Conservation (phyloP, 2,113 vertebrate species). For the Myrmecophaga tridactyla region DNA sequence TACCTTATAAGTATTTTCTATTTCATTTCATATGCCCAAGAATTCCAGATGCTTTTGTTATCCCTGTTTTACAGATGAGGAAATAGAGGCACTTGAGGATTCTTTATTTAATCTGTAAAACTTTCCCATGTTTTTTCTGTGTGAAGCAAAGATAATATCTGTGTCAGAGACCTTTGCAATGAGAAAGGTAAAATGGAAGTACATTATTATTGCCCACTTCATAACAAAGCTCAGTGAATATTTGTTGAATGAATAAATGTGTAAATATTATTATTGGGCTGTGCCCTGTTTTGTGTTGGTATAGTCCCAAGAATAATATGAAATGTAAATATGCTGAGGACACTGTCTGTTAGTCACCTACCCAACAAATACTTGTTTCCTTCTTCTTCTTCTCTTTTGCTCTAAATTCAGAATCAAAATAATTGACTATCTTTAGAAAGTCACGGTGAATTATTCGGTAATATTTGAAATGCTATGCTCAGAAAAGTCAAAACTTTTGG, state of each 20-base stretch:
- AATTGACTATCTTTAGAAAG: constrained; percentile 69
- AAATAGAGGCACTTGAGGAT: background rate
- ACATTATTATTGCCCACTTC: background rate
- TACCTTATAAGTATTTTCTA: background rate
- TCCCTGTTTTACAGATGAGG: background rate
- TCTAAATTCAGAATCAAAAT: constrained; percentile 65
- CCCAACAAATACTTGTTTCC: background rate
- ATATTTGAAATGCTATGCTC: constrained; percentile 58
- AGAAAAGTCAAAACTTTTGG: constrained; percentile 56
- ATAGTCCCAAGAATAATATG: background rate
- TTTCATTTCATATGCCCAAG: background rate
- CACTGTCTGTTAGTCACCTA: background rate
- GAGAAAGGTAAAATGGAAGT: background rate
- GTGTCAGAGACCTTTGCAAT: constrained; percentile 23
- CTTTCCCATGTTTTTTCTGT: background rate
- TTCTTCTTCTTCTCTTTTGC: constrained; percentile 22
- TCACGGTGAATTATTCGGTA: constrained; percentile 68
- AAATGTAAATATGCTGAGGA: background rate
- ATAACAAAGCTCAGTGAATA: background rate
- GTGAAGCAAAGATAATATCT: constrained; percentile 21
- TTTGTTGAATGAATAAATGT: background rate
- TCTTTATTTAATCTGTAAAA: constrained; percentile 42
- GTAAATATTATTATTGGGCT: background rate
- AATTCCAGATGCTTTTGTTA: background rate
- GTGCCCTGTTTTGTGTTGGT: background rate